Evolutionary conservation across 2,888 invertebrate species (phyloP).

Genomic region (Thecocarcelia acutangulata): DNA sequence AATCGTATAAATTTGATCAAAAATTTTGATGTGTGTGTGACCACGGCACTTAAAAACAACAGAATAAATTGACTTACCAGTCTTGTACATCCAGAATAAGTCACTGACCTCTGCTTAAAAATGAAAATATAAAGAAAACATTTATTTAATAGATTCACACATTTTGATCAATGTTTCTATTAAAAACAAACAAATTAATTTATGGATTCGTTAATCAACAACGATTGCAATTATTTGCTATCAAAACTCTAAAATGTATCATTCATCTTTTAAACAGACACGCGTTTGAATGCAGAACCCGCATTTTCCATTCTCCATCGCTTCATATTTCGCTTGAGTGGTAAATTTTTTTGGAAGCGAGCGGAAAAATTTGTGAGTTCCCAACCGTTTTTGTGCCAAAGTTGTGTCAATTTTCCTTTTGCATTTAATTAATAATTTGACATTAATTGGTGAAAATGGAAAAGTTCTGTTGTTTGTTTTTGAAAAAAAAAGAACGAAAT

Average conservation of each 20-base stretch:
- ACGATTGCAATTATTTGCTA: conserved; percentile 59
- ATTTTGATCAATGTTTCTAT: conserved; percentile 15
- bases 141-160: too few relatives aligned
- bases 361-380: conserved; percentile 45
- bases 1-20: too few relatives aligned
- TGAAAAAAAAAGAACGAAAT: too few relatives aligned
- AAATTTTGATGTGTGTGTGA: too few relatives aligned
- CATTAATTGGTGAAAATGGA: conserved; percentile 58
- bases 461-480: conserved; percentile 27
- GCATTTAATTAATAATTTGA: conserved; percentile 55
- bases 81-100: too few relatives aligned
- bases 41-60: too few relatives aligned
- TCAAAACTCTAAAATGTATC: conserved; percentile 35
- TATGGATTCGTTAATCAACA: background rate
- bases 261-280: conserved; percentile 3
- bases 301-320: conserved; percentile 36
- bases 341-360: background rate
- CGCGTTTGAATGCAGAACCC: conserved; percentile 35
- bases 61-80: too few relatives aligned
- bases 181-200: background rate
- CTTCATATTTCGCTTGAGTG: conserved; percentile 1
- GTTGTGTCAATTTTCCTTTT: conserved; percentile 46
- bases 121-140: too few relatives aligned
- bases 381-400: conserved; percentile 40
- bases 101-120: too few relatives aligned